Base-by-base conservation (phyloP, 2,888 invertebrate genomes). In the Lasioglossum morio region DNA sequence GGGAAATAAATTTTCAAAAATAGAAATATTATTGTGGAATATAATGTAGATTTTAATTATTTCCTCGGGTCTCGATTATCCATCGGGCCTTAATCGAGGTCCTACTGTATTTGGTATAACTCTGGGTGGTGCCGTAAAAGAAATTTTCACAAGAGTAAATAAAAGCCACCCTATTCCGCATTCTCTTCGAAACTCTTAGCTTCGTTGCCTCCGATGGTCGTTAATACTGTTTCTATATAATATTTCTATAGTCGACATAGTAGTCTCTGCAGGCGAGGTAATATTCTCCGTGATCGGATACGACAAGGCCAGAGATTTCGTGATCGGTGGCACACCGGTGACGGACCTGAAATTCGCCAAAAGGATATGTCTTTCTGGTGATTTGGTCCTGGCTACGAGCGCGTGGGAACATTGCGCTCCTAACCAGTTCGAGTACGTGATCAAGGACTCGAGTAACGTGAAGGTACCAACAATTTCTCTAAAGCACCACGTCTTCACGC, bases 391-490 rank as follows among this genome's bases (percentile, higher is more conserved):
- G 40, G 94, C 96, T 1, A 95, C 96, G 2, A 96, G 95, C 30
- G 96, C 96, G 0, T 96, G 96, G 96, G 95, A 95, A 1, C 96
- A 96, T 89, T 96, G 96, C 80, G 96, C 96, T 84, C 96, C 96
- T 0, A 95, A 95, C 93, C 96, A 96, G 90, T 96, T 96, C 87
- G 95, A 96, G 93, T 90, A 92, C 48, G 88, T 89, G 3, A 83
- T 91, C 14, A 90, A 91, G 43, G 95, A 96, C 4, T 93, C 88
- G 4, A 95, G 95, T 7, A 95, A 95, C 89, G 95, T 96, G 3
- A 96, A 96, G 74, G 96, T 96, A 7, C 16, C 30, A 48, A 23
- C 2, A 23, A 48, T 48, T 7, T 48, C 7, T 19, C 7, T 48
- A 19, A 19, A 48, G 48, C 48, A 37, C 4, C 48, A 37, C 4